These are phyloP conservation scores for Drosophila sechellia DNA, from an alignment of 1,140 invertebrate genomes.

Conservation along the genomic window DNA sequence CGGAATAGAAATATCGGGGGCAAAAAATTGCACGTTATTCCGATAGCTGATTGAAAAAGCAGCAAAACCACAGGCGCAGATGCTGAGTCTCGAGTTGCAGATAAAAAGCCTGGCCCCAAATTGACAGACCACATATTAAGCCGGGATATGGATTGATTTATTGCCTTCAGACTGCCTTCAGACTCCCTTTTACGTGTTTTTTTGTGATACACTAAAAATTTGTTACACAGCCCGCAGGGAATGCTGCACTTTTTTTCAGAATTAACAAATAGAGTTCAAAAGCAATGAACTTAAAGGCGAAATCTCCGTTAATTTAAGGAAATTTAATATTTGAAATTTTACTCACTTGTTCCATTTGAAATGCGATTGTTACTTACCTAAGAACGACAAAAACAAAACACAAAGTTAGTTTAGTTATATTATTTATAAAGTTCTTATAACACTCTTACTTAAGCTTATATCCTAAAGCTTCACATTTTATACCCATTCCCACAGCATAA, in stretches of 20 bases:
- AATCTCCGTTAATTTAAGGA: background rate
- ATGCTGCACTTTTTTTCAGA: background rate
- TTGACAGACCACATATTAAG: slow-evolving; percentile 43
- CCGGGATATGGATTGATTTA: slow-evolving; percentile 64
- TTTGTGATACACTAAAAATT: background rate
- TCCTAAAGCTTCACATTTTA: background rate
- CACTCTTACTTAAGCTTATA: background rate
- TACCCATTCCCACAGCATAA: slow-evolving; percentile 1
- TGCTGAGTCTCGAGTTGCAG: slow-evolving; percentile 11
- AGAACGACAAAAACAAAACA: background rate
- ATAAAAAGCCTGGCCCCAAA: slow-evolving; percentile 8
- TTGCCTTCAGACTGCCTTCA: slow-evolving; percentile 32
- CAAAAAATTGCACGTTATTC: slow-evolving; percentile 16
- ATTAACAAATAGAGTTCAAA: background rate
- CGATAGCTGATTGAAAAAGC: slow-evolving; percentile 11
- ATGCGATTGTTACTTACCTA: slow-evolving; percentile 1
- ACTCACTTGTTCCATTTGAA: slow-evolving; percentile 1
- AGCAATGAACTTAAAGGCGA: background rate
- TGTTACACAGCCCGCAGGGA: slow-evolving; percentile 1
- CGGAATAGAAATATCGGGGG: background rate
- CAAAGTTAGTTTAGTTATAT: background rate
- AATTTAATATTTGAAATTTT: background rate
- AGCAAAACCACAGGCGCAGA: slow-evolving; percentile 24
- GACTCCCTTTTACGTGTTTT: background rate
- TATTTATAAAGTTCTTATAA: background rate